Evolutionary conservation across 2,113 vertebrate species (phyloP).

Genomic region (Tachuris rubrigastra): DNA sequence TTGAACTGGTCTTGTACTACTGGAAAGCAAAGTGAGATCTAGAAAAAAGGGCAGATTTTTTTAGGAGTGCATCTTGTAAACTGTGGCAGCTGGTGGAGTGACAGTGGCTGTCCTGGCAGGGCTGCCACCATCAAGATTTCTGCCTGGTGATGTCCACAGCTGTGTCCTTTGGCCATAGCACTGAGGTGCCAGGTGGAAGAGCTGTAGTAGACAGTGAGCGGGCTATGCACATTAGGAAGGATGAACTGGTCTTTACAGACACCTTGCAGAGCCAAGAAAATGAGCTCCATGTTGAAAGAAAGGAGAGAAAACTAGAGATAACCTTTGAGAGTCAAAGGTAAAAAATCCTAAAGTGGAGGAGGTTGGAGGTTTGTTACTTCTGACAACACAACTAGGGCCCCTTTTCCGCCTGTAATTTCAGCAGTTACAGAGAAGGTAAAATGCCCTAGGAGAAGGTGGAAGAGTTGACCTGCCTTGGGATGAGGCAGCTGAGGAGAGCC

Average conservation of each 20-base stretch:
- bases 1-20: background rate
- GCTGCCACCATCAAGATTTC: accelerated
- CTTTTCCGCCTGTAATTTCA: background rate
- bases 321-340: background rate
- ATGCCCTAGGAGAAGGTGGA: background rate
- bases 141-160: background rate
- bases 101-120: background rate
- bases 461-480: background rate
- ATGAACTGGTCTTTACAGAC: background rate
- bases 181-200: background rate
- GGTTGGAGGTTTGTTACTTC: background rate
- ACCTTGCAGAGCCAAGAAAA: background rate
- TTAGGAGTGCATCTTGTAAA: background rate
- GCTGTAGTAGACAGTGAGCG: background rate
- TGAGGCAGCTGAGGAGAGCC: background rate
- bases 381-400: background rate
- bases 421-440: background rate
- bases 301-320: background rate
- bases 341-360: background rate
- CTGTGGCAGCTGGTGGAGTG: background rate
- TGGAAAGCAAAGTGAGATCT: background rate
- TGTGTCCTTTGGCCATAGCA: background rate
- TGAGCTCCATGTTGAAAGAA: background rate
- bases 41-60: background rate
- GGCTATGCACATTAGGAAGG: background rate